Evolutionary conservation across 35 echinoderm and acorn worm genomes (phyloP), one percentile per base, ranked within the genome.

Genomic region (Patiria miniata): DNA sequence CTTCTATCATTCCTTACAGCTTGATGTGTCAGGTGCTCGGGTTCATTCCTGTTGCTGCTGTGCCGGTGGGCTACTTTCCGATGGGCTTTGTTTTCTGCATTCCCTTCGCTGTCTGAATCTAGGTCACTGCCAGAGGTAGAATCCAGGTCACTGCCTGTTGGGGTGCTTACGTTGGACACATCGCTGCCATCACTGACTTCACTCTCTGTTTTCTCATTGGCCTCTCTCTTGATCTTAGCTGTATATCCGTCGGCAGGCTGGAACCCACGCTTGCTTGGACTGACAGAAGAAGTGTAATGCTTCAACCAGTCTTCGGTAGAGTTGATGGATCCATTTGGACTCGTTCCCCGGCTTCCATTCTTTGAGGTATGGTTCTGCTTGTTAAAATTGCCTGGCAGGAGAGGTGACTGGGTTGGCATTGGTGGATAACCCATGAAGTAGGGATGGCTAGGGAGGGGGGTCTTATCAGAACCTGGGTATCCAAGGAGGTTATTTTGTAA

Each of bases 381-480:
- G 33, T 81, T 87, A 19, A 88, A 65, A 47, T 77, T 83, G 76
- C 80, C 54, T 0, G 88, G 22, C 40, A 90, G 78, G 21, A 95
- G 84, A 19, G 89, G 86, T 18, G 88, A 23, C 21, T 95, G 93
- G 9, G 89, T 56, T 39, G 95, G 78, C 28, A 97, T 59, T 1
- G 83, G 87, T 55, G 95, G 87, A 39, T 97, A 97, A 3, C 91
- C 91, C 21, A 97, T 81, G 36, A 93, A 87, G 52, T 93, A 97
- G 19, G 95, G 95, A 44, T 83, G 80, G 51, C 40, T n/a, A 53
- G 80, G 39, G 29, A 73, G 26, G 50, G 80, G 40, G 26, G n/a
- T 52, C 51, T 83, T 83, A 51, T 83, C 80, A 28, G 65, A 26
- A 22, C 93, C 85, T 21, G 91, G 90, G 32, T 89, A 61, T 21